Percentiles rank a stretch among this genome's conserved stretches.
Evolutionary conservation across 1,140 invertebrate species (phyloP).

Genomic region (Carposina sasakii): DNA sequence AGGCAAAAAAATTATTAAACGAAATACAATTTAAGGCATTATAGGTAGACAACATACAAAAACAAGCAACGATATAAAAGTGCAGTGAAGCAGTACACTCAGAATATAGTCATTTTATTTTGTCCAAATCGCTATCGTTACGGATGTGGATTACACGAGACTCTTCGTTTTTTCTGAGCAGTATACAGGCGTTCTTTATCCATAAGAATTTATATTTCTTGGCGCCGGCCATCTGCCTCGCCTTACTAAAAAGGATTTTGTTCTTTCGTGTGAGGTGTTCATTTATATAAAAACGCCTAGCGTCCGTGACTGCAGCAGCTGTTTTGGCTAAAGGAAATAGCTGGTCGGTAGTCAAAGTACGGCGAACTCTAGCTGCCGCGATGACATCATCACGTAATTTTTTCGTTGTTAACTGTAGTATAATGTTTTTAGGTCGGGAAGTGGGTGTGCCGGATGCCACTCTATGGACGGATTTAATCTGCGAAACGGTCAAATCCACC

Average conservation of each 20-base stretch:
- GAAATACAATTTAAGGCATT: too few species aligned
- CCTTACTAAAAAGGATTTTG: not conserved
- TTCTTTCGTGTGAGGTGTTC: not conserved
- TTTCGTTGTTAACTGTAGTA: conserved; percentile 2
- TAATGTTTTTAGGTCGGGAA: conserved; percentile 5
- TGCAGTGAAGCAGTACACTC: too few species aligned
- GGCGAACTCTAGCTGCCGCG: conserved; percentile 3
- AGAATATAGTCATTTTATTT: too few species aligned
- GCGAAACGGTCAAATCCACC: not conserved
- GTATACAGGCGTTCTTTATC: conserved; percentile 8
- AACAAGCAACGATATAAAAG: too few species aligned
- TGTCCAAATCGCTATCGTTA: not conserved
- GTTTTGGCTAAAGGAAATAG: too few species aligned
- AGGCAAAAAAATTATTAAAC: too few species aligned
- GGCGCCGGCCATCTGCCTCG: not conserved
- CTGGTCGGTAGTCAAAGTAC: not conserved
- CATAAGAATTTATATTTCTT: conserved; percentile 10
- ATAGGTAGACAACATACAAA: too few species aligned
- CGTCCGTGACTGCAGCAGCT: too few species aligned
- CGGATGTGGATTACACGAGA: not conserved
- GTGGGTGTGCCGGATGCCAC: not conserved
- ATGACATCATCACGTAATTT: conserved; percentile 7
- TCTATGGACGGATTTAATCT: conserved; percentile 4
- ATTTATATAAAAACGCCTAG: not conserved
- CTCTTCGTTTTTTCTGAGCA: conserved; percentile 3